Evolutionary conservation across 2,113 vertebrate genomes (phyloP).

Genomic region (Callipepla californica): DNA sequence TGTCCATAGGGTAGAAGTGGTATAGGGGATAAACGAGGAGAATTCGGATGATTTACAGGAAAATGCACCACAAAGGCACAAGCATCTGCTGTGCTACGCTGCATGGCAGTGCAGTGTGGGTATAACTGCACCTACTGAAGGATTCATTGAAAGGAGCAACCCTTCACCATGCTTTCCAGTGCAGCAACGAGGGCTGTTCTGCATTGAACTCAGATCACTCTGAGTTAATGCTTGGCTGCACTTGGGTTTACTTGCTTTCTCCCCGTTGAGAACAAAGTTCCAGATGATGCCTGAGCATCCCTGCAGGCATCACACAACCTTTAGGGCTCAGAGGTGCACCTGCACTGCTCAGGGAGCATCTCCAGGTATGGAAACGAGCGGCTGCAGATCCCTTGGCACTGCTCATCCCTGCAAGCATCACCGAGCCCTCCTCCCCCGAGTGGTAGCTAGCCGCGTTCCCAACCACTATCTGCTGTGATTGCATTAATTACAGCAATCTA

Average conservation of each 20-base stretch:
- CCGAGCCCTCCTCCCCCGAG: background rate
- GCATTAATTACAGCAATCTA: slow-evolving; percentile 70
- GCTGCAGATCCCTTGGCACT: background rate
- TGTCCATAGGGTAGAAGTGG: background rate
- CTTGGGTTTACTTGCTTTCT: background rate
- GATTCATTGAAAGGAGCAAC: background rate
- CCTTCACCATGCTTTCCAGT: accelerated
- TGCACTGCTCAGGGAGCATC: background rate
- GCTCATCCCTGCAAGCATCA: background rate
- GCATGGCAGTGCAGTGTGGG: accelerated
- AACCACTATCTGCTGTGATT: slow-evolving; percentile 12
- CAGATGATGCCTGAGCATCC: accelerated
- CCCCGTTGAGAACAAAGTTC: accelerated
- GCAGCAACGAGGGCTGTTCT: no score
- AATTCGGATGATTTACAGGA: background rate
- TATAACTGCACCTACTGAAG: background rate
- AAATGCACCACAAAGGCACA: accelerated
- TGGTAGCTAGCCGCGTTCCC: background rate
- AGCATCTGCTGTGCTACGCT: accelerated
- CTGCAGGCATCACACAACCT: accelerated
- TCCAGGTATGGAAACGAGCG: background rate
- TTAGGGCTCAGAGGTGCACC: no score
- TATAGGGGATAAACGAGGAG: background rate
- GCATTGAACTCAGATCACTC: background rate
- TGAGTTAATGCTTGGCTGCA: accelerated